Evolutionary conservation across 2,113 vertebrate species (phyloP).

Genomic region (Neodon shergylaensis): DNA sequence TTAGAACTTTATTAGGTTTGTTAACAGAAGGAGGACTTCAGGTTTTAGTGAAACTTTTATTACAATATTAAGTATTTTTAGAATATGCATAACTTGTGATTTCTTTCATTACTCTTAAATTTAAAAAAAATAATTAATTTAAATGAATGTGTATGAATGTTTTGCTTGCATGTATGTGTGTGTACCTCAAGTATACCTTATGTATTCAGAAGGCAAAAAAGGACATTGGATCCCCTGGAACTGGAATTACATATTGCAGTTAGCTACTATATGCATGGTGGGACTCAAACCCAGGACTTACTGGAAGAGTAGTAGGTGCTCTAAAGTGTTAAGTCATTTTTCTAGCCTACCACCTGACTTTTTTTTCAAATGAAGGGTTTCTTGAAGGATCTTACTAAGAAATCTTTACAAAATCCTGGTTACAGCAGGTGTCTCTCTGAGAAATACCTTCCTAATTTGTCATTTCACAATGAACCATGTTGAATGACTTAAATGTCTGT

Average conservation of each 20-base stretch:
- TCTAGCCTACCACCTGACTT: neutral
- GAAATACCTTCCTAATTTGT: neutral
- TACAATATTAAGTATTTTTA: neutral
- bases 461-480: neutral
- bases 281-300: neutral
- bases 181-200: neutral
- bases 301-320: neutral
- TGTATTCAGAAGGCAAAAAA: neutral
- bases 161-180: neutral
- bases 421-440: conserved; percentile 24
- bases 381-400: neutral
- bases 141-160: neutral
- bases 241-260: neutral
- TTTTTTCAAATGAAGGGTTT: neutral
- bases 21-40: conserved; percentile 10
- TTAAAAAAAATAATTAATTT: neutral
- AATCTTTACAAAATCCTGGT: neutral
- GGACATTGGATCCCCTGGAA: neutral
- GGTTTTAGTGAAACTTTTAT: conserved; percentile 52
- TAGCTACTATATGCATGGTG: neutral
- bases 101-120: neutral
- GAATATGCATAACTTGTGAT: conserved; percentile 16
- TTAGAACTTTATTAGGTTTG: too few relatives aligned
- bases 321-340: neutral
- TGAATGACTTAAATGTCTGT: conserved; percentile 27